Evolutionary conservation across 2,113 vertebrate species (phyloP), one percentile per base, ranked within the genome.

Genomic region (Bettongia penicillata): DNA sequence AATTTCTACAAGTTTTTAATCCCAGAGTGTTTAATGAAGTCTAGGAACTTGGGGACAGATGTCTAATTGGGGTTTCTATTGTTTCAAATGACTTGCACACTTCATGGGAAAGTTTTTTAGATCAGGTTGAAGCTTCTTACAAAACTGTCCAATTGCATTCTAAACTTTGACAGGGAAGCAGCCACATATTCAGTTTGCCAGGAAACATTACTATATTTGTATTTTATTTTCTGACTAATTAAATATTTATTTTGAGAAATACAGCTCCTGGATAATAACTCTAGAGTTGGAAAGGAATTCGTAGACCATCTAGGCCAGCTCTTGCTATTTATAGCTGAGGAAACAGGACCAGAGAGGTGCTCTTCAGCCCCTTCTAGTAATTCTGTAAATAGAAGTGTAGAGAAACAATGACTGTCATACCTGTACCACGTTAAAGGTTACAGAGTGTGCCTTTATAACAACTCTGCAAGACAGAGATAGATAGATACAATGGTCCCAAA

Each of bases 1-100:
- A 98, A 99, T 99, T 99, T 99, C 98, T 98, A 98, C 98, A 98
- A 98, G 98, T 98, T 99, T 99, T 98, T 99, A 99, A 99, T 98
- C 98, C 98, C 98, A 98, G 95, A 97, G 98, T 98, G 98, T 97
- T 99, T 99, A 99, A 99, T 98, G 98, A 99, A 99, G 98, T 97
- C 98, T 97, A 98, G 98, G 97, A 98, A 98, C 98, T 98, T 97
- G 98, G 98, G 98, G 98, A 96, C 94, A 10, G 95, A 98, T 98
- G 97, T 97, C 98, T 98, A 98, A 99, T 98, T 98, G 98, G 97
- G 97, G 98, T 98, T 98, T 97, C 93, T 98, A 97, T 98, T 98
- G 98, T 98, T 98, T 98, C 97, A 98, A 96, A 98, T 97, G 98
- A 97, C 97, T 97, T 97, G n/a, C 96, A 95, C n/a, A 57, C 98